Evolutionary conservation across 37 sponge, comb jelly and placozoan genomes (phyloP), one percentile per base, ranked within the genome.

Genomic region (Beroe ovata): DNA sequence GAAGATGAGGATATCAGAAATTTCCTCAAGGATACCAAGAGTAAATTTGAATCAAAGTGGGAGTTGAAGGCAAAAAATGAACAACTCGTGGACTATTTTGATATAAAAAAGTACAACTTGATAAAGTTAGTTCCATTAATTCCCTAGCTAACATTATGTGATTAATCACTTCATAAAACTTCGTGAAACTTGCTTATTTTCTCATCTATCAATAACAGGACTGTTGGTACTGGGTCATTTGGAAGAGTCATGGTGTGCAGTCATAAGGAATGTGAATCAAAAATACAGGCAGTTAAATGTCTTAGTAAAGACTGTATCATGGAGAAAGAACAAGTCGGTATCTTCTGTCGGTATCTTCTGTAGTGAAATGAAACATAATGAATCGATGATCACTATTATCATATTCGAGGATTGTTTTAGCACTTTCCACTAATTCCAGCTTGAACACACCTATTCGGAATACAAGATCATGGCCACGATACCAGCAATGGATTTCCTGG

Each of bases 181-280:
- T n/a, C n/a, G n/a, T n/a, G n/a, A n/a, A n/a, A n/a, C n/a, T n/a
- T n/a, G n/a, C n/a, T n/a, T n/a, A 19, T 19, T 16, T 58, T 58
- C 59, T 58, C 16, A 58, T 58, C 59, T 58, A 58, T 19, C 11
- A 58, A 20, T 16, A 20, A 4, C 36, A 66, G 69, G 54, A 77
- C 84, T 14, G 84, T 77, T 23, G 84, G 84, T 2, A 77, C 84
- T 39, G 84, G 84, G 1, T 77, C 84, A 40, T 77, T 77, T 77
- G 84, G 84, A 8, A 33, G 84, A 21, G 84, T 77, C 2, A 77
- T 77, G 84, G 84, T 77, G 2, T 77, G 84, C 21, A 77, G 33
- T 42, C n/a, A 77, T 8, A 77, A 77, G 84, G 47, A 42, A 21
- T 21, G 47, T 25, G 84, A 77, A 23, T 29, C 25, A 2, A 21